Evolutionary conservation across 2,888 invertebrate genomes (phyloP).

Genomic region (Adelphocoris suturalis): DNA sequence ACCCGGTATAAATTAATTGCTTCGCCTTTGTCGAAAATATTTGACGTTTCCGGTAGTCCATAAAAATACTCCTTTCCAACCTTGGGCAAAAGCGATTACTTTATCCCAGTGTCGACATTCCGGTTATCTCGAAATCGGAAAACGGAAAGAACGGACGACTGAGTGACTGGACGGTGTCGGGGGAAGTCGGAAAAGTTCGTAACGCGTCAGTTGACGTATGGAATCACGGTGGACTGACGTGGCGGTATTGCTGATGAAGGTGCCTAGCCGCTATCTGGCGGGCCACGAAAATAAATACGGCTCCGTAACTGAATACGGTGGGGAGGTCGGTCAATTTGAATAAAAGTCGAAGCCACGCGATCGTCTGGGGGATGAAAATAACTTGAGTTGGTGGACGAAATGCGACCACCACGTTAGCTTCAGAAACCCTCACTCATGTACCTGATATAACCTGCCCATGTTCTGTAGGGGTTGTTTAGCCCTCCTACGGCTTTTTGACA

Average conservation of each 20-base stretch:
- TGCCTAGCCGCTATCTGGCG: neutral
- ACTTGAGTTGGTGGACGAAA: neutral
- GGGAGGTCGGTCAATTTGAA: slow-evolving; percentile 6
- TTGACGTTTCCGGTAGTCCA: no score
- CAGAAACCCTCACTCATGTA: neutral
- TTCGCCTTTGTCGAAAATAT: no score
- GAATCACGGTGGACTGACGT: slow-evolving; percentile 5
- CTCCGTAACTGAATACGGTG: neutral
- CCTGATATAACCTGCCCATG: no score
- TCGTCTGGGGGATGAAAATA: slow-evolving; percentile 29
- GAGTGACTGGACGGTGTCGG: neutral
- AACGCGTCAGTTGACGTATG: slow-evolving; percentile 15
- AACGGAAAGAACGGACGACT: neutral
- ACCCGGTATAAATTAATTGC: no score
- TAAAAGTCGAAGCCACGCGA: slow-evolving; percentile 33
- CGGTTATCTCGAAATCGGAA: slow-evolving; percentile 15
- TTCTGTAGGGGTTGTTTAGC: no score
- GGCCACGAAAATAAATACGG: slow-evolving; percentile 37
- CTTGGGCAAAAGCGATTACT: neutral
- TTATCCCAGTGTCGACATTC: slow-evolving; percentile 2
- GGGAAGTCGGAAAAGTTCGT: neutral
- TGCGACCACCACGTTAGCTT: neutral
- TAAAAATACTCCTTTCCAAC: neutral
- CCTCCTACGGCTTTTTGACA: no score
- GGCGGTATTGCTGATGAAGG: neutral